Evolutionary conservation across 2,113 vertebrate genomes (phyloP).

Genomic region (Urocitellus parryii): DNA sequence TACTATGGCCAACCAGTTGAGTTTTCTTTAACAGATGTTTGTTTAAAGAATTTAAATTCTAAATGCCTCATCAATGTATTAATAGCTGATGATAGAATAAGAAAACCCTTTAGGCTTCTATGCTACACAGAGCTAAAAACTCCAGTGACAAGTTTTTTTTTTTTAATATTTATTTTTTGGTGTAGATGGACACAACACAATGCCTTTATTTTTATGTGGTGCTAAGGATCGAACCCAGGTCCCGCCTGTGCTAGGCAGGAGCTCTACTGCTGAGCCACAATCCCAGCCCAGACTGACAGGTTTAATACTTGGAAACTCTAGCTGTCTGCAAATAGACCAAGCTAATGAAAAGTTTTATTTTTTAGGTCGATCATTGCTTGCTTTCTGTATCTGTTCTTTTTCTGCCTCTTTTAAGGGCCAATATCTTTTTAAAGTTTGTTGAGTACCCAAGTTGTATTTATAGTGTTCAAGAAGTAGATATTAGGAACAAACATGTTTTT

Average conservation of each 20-base stretch:
- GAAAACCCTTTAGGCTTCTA: conserved; percentile 52
- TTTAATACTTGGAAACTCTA: conserved; percentile 29
- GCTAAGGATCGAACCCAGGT: no score
- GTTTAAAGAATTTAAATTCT: conserved; percentile 59
- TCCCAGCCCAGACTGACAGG: background rate
- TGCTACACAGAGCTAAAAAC: conserved; percentile 50
- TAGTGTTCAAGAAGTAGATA: background rate
- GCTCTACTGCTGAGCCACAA: no score
- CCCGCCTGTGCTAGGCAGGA: no score
- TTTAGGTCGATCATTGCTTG: conserved; percentile 6
- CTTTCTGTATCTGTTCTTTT: conserved; percentile 13
- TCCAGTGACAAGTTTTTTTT: background rate
- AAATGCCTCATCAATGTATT: background rate
- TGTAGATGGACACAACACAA: no score
- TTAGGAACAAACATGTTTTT: background rate
- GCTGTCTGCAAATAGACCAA: conserved; percentile 3
- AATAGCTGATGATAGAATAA: background rate
- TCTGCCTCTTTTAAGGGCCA: background rate
- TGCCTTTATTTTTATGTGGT: no score
- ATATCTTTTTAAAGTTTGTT: conserved; percentile 44
- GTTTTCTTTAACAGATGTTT: conserved; percentile 44
- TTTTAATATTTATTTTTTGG: no score
- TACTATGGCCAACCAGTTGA: background rate
- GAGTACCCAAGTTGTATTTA: background rate
- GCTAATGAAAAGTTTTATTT: background rate